phyloP scores from a whole-genome alignment of 2,113 vertebrate genomes.

The Capreolus pygargus region DNA sequence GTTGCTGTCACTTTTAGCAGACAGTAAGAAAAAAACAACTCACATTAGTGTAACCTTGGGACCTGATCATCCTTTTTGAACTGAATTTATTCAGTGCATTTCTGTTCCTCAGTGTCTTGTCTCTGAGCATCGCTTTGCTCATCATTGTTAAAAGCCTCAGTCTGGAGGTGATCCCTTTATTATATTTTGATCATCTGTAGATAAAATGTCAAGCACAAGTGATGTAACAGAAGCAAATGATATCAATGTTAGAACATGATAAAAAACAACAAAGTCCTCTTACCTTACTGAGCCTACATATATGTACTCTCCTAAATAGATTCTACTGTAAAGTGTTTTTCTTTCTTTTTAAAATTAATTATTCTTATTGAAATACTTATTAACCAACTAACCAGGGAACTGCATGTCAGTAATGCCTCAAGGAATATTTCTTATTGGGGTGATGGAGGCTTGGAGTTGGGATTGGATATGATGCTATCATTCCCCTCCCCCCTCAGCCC shows the following conservation, averaged over 20 bases:
- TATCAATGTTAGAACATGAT: slow-evolving; percentile 74
- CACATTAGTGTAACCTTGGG: slow-evolving; percentile 72
- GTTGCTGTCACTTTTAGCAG: slow-evolving; percentile 80
- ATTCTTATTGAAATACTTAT: slow-evolving; percentile 43
- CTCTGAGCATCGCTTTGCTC: slow-evolving; percentile 73
- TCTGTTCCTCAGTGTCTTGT: slow-evolving; percentile 71
- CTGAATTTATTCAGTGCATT: slow-evolving; percentile 77
- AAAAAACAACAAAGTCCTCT: slow-evolving; percentile 2
- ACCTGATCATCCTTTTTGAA: slow-evolving; percentile 81
- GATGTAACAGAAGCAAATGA: slow-evolving; percentile 79
- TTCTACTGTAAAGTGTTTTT: background rate
- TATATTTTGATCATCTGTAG: slow-evolving; percentile 78
- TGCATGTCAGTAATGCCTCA: slow-evolving; percentile 52
- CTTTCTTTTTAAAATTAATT: slow-evolving; percentile 40
- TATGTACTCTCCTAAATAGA: background rate
- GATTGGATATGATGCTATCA: background rate
- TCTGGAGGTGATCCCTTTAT: slow-evolving; percentile 79
- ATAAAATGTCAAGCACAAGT: slow-evolving; percentile 74
- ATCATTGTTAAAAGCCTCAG: slow-evolving; percentile 61
- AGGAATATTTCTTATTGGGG: slow-evolving; percentile 60
- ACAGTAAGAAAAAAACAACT: slow-evolving; percentile 65
- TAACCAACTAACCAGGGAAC: slow-evolving; percentile 44
- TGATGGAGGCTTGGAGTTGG: slow-evolving; percentile 13
- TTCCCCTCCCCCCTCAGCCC: background rate
- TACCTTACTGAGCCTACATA: background rate